Base-by-base conservation (phyloP, 1,140 invertebrate species). In the Drosophila watanabei region DNA sequence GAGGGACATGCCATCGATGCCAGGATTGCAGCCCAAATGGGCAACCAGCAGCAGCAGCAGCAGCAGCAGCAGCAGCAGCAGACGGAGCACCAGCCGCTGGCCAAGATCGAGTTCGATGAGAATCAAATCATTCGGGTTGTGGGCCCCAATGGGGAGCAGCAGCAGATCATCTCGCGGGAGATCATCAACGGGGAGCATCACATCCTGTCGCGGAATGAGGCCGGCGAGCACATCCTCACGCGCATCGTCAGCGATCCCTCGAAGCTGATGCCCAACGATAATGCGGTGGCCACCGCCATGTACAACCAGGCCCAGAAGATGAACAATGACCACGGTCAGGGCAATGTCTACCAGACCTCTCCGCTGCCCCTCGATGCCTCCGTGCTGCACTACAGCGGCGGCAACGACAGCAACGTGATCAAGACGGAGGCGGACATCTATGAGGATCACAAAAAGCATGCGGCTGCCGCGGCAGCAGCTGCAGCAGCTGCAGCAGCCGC, bases 151-250 rank as follows among this genome's bases (percentile, higher is more conserved):
- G 93, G 93, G 0, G 93, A 93, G 35, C 92, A 93, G 37, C 93
- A 93, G 72, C 93, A 93, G 69, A 93, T 93, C 48, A 93, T 93
- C 16, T 93, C 92, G 52, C 83, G 93, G n/a, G 93, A 93, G 70
- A 93, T 93, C 30, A 93, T 93, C 62, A 93, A 93, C 45, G 93
- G 93, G 0, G 93, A 93, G 68, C 93, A 93, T 49, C 93, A 93
- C 65, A 93, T 93, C n/a, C 68, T 93, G 37, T 93, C 93, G 24
- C 75, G 93, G 2, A 93, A 93, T 45, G 93, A 93, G 79, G 93
- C 93, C 7, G 93, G 93, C 24, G 93, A 93, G 75, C 93, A 93
- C 58, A 93, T 93, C 32, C 82, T 93, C 11, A 93, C 93, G 11
- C 92, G 93, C n/a, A 93, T 93, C 35, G 93, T 93, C 14, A 93